Evolutionary conservation across 2,797 vertebrate genomes (phyloP).

Genomic region (Acrossocheilus wenchowensis): DNA sequence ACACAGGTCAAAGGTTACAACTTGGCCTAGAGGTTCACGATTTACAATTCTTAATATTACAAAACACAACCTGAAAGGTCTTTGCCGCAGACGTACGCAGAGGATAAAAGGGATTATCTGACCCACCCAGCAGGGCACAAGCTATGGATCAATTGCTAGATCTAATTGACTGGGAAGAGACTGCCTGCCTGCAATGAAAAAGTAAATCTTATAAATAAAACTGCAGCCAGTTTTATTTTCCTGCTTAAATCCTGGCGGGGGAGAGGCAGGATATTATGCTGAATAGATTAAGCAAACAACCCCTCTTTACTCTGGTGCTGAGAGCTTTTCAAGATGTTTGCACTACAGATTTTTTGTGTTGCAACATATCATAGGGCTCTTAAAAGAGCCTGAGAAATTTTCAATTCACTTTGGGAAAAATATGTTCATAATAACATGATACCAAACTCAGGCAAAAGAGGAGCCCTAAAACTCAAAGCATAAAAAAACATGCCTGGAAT

Average conservation of each 20-base stretch:
- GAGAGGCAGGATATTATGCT: constrained; percentile 8
- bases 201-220: constrained; percentile 56
- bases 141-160: constrained; percentile 48
- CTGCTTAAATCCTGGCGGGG: constrained; percentile 17
- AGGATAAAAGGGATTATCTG: constrained; percentile 54
- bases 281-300: constrained; percentile 38
- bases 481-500: not conserved
- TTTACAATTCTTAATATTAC: constrained; percentile 39
- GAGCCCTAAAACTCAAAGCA: not conserved
- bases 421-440: not conserved
- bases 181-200: constrained; percentile 42
- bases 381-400: constrained; percentile 7
- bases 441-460: not conserved
- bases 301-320: constrained; percentile 14
- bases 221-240: constrained; percentile 47
- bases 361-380: constrained; percentile 16
- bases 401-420: constrained; percentile 11
- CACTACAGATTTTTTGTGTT: constrained; percentile 15
- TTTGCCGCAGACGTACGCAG: constrained; percentile 1
- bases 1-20: constrained; percentile 1
- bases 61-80: constrained; percentile 29
- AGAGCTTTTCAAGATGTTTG: constrained; percentile 37
- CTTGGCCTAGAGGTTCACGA: not conserved
- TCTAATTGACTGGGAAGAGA: constrained; percentile 52
- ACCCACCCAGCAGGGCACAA: constrained; percentile 37